Evolutionary conservation across 1,140 invertebrate genomes (phyloP), one percentile per base, ranked within the genome.

Genomic region (Penaeus japonicus): DNA sequence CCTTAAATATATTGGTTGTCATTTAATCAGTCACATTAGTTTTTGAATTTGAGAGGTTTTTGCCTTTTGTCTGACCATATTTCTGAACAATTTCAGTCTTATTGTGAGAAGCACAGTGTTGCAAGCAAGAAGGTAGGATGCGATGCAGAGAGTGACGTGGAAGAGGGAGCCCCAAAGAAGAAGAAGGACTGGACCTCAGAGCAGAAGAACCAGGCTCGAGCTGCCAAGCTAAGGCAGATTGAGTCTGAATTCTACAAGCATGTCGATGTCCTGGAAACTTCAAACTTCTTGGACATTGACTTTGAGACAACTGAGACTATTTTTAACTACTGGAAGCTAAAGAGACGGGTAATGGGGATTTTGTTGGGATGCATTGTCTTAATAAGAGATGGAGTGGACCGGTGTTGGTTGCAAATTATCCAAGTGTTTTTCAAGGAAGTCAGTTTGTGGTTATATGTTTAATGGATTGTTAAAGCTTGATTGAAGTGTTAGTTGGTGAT

Each of bases 311-410:
- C 98, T 70, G 94, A 96, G 89, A 95, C 96, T 90, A 97, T 99
- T 91, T 98, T 96, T 92, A 96, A 97, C 92, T 99, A 98, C 92
- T 99, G 98, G 98, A 98, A 98, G 92, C 93, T 99, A 32, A 99
- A 99, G 92, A 94, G 98, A 92, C 92, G 91, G 91, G 93, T 93
- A 91, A 91, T 85, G 91, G 30, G n/a, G 83, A 22, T 17, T 18
- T 47, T 47, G 39, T 47, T 47, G 39, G 39, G 39, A 47, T 10
- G 5, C 39, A 47, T 47, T 47, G 5, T 47, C 39, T 47, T 47
- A 47, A 5, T 47, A 47, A 47, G 39, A 47, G 39, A 47, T 47
- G 39, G 39, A 47, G 39, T 10, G 0, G 2, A 4, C 39, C 39
- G 12, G 5, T 47, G 7, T 47, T 47, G 39, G 39, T 47, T 47